Percentiles rank a stretch among this genome's conserved stretches.
phyloP scores from a whole-genome alignment of 2,888 invertebrate species.

The Erynnis tages region DNA sequence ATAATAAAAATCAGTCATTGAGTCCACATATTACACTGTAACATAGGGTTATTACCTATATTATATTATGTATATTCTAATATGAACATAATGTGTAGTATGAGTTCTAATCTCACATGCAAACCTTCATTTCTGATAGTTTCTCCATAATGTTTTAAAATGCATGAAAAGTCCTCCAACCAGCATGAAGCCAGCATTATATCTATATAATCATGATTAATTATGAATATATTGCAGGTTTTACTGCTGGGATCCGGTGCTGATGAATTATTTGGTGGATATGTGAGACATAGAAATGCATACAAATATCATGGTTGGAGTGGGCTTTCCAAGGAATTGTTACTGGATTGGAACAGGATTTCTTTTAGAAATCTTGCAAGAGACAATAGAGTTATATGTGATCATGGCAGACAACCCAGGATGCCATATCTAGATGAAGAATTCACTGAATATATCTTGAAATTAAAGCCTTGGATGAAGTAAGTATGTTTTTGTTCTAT shows the following conservation, averaged over 20 bases:
- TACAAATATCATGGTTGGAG: slow-evolving; percentile 81
- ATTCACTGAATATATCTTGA: slow-evolving; percentile 83
- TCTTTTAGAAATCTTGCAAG: slow-evolving; percentile 95
- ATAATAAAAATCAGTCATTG: no score
- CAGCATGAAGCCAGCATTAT: no score
- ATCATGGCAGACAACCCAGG: slow-evolving; percentile 92
- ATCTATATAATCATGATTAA: slow-evolving; percentile 25
- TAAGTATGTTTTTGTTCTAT: slow-evolving; percentile 48
- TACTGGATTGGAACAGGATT: slow-evolving; percentile 91
- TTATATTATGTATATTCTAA: no score
- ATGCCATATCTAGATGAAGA: slow-evolving; percentile 90
- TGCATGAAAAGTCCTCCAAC: no score
- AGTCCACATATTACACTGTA: no score
- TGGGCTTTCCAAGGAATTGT: slow-evolving; percentile 83
- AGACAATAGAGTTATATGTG: slow-evolving; percentile 95
- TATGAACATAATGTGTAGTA: no score
- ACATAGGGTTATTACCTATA: no score
- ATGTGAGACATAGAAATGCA: slow-evolving; percentile 91
- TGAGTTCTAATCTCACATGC: no score
- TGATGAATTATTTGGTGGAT: slow-evolving; percentile 98
- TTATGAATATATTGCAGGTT: slow-evolving; percentile 74
- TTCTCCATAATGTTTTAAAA: no score
- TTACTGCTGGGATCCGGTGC: slow-evolving; percentile 96
- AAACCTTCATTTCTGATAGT: no score
- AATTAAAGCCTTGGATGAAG: slow-evolving; percentile 86